Conservation (phyloP, 1,140 invertebrate species). For the Monomorium pharaonis region DNA sequence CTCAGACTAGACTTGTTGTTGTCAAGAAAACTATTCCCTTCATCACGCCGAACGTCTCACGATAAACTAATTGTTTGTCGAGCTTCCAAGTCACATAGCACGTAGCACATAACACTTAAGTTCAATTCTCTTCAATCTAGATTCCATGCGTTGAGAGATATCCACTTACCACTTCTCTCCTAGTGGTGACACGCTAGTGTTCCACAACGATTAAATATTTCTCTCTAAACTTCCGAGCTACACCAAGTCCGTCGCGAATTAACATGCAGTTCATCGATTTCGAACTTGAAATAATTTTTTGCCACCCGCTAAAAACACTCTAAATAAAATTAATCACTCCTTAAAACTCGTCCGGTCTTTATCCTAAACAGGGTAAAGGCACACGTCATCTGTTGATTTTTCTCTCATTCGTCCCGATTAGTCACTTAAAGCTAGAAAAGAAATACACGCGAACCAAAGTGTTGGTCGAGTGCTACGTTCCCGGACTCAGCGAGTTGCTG, state of each 20-base stretch:
- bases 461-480: constrained; percentile 56
- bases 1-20: constrained; percentile 5
- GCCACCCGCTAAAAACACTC: neutral
- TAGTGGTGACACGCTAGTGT: neutral
- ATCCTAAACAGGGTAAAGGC: neutral
- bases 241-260: neutral
- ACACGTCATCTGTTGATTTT: neutral
- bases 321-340: constrained; percentile 17
- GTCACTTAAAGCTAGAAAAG: neutral
- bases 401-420: neutral
- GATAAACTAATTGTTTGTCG: neutral
- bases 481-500: constrained; percentile 77
- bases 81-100: neutral
- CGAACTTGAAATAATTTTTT: neutral
- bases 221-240: neutral
- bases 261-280: neutral
- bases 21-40: neutral
- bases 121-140: neutral
- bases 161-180: constrained; percentile 3
- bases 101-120: neutral
- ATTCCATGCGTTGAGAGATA: neutral
- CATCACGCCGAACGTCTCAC: neutral
- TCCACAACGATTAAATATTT: neutral
- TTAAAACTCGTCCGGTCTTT: neutral
- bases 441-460: neutral